phyloP scores from a whole-genome alignment of 2,888 invertebrate species.

The Orthonevra nobilis region DNA sequence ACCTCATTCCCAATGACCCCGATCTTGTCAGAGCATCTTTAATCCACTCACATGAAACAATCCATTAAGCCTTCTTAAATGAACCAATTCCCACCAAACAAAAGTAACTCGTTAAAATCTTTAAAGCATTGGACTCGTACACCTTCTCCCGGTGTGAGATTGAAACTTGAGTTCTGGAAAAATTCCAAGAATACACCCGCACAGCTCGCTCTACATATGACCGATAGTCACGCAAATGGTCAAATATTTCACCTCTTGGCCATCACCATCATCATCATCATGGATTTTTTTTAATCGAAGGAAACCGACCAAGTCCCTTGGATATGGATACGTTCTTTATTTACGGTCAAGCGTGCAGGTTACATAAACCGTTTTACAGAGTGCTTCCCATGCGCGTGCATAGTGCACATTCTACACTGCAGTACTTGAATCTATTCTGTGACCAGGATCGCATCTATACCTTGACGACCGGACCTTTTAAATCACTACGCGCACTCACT shows the following conservation, averaged over 20 bases:
- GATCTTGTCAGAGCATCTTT: too few relatives aligned
- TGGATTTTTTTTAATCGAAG: constrained; percentile 5
- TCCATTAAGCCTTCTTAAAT: too few relatives aligned
- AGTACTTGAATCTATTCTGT: constrained; percentile 11
- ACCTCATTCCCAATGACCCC: too few relatives aligned
- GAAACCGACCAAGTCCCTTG: constrained; percentile 41
- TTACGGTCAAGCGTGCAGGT: constrained; percentile 68
- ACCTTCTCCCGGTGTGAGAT: too few relatives aligned
- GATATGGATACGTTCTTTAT: background rate
- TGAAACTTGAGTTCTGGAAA: too few relatives aligned
- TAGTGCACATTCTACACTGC: constrained; percentile 45
- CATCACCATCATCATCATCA: constrained; percentile 73
- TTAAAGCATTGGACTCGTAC: too few relatives aligned
- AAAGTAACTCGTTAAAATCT: too few relatives aligned
- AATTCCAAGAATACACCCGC: constrained; percentile 40
- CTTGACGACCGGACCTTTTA: constrained; percentile 64
- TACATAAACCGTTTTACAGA: constrained; percentile 57
- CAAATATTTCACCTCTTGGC: constrained; percentile 69
- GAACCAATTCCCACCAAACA: too few relatives aligned
- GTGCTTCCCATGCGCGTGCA: constrained; percentile 56
- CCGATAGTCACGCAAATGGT: constrained; percentile 64
- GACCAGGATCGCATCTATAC: constrained; percentile 52
- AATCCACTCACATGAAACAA: too few relatives aligned
- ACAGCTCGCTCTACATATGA: constrained; percentile 52
- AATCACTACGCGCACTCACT: constrained; percentile 66